Conservation (phyloP, 2,797 vertebrate genomes). For the Peromyscus nudipes region DNA sequence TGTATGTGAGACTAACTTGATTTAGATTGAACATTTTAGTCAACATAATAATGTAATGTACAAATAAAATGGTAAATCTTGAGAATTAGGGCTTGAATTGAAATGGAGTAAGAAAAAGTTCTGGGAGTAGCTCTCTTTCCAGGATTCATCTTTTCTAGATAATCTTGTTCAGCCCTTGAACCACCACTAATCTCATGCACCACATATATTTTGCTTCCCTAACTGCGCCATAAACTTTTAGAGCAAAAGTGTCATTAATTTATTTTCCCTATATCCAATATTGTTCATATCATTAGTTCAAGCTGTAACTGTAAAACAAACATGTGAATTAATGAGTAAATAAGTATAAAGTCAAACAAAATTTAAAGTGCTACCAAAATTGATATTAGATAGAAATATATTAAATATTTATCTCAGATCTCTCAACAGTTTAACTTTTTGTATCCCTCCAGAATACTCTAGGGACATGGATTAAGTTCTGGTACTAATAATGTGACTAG, state of each 20-base stretch:
- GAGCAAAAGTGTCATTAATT: not conserved
- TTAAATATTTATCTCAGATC: not conserved
- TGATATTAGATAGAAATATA: slow-evolving; percentile 29
- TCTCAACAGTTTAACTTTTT: not conserved
- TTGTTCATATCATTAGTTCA: not conserved
- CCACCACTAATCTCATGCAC: not conserved
- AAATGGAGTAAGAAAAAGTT: not conserved
- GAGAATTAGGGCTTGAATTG: not conserved
- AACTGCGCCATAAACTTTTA: not conserved
- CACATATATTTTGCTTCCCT: not conserved
- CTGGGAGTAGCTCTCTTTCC: not conserved
- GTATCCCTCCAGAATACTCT: not conserved
- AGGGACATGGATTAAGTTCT: not conserved
- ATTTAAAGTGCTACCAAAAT: not conserved
- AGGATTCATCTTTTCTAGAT: not conserved
- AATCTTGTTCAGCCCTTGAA: not conserved
- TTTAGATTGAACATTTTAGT: slow-evolving; percentile 35
- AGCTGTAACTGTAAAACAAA: not conserved
- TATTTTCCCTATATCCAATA: not conserved
- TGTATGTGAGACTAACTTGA: not conserved
- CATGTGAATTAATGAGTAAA: slow-evolving; percentile 15
- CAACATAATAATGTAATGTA: slow-evolving; percentile 9
- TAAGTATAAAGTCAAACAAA: slow-evolving; percentile 6
- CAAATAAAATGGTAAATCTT: slow-evolving; percentile 13
- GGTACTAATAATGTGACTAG: not conserved